Base-by-base conservation (phyloP, 2,888 invertebrate species). In the Orthosia incerta region DNA sequence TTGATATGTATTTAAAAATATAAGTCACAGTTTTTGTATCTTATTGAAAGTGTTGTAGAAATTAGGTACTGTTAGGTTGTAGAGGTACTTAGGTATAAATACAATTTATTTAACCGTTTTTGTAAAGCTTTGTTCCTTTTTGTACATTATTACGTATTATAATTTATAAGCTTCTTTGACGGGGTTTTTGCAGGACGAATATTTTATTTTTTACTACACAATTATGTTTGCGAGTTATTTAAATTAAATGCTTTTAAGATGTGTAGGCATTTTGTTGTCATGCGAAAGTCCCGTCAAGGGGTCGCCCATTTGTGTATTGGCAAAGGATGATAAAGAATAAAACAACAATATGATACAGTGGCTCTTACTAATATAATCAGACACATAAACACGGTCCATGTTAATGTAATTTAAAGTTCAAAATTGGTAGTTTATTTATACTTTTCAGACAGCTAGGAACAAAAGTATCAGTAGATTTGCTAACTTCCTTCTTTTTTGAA, bases 151-250 rank as follows among this genome's bases (percentile, higher is more conserved):
- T 59, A 66, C 64, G 46, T 76, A 59, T 62, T 53, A 20, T 76
- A 59, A 55, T 67, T 48, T 66, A 71, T 64, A 53, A 71, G 56
- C 57, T 68, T 74, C 20, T 31, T 26, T 3, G n/a, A 66, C 68
- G 70, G 74, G 76, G 73, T 79, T 84, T 79, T 82, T 81, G 74
- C 67, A 73, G 67, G 86, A 81, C 61, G 65, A 74, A 60, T 67
- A n/a, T 75, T 64, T 64, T 57, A 18, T 57, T 66, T 13, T 45
- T 50, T 13, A 31, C 1, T 68, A 60, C 12, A 53, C n/a, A 31
- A n/a, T 13, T 51, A 12, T 26, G 12, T 64, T 59, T 23, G 15
- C 50, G 15, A 59, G 20, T 74, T 11, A 11, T 56, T 45, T 53
- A 18, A 20, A 56, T 64, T 23, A 51, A 59, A 23, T 20, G 13